phyloP scores from a whole-genome alignment of 2,888 invertebrate species.

The Drosophila algonquin region DNA sequence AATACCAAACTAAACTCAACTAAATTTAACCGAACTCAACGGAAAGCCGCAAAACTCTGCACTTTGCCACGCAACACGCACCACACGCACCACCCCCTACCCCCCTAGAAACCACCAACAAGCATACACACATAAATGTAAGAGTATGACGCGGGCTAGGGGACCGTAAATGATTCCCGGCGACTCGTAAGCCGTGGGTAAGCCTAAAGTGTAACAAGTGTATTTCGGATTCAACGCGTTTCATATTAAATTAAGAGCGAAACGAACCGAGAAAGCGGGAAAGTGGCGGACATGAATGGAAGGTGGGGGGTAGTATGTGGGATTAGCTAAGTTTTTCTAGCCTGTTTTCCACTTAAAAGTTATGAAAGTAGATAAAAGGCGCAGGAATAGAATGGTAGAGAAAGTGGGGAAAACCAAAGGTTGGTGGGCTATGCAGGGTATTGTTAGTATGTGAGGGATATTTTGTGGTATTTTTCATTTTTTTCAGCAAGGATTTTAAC shows the following conservation, averaged over 20 bases:
- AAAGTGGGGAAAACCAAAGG: neutral
- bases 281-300: constrained; percentile 1
- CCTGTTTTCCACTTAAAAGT: neutral
- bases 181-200: constrained; percentile 24
- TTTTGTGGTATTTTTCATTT: neutral
- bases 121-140: constrained; percentile 4
- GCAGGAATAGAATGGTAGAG: neutral
- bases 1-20: constrained; percentile 42
- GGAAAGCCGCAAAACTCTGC: constrained; percentile 29
- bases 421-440: no score
- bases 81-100: neutral
- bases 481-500: no score
- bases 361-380: neutral
- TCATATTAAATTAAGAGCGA: constrained; percentile 25
- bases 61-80: constrained; percentile 8
- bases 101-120: constrained; percentile 8
- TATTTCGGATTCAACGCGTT: constrained; percentile 26
- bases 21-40: constrained; percentile 17
- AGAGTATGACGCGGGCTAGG: constrained; percentile 5
- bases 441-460: neutral
- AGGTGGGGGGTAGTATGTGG: neutral
- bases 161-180: constrained; percentile 26
- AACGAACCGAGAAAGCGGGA: constrained; percentile 3
- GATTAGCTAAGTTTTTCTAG: neutral
- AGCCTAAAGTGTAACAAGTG: constrained; percentile 39